phyloP scores from a whole-genome alignment of 2,888 invertebrate species.

The Dinocampus coccinellae region DNA sequence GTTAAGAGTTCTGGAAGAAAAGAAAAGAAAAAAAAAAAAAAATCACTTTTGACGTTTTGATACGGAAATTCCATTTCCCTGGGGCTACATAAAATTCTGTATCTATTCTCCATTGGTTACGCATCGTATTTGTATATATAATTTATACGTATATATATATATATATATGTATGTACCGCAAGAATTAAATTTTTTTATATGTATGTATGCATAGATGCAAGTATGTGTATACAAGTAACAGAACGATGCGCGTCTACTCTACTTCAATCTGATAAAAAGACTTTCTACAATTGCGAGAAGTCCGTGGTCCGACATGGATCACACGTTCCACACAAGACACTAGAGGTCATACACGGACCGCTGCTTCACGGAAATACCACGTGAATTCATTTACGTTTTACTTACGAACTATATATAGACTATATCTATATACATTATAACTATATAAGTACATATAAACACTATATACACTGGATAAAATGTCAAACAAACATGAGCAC shows the following conservation, averaged over 20 bases:
- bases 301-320: slow-evolving; percentile 21
- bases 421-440: not conserved
- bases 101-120: slow-evolving; percentile 3
- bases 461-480: not conserved
- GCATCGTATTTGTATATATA: no score
- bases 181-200: not conserved
- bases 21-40: not conserved
- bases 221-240: not conserved
- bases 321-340: slow-evolving; percentile 21
- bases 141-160: not conserved
- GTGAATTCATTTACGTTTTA: slow-evolving; percentile 29
- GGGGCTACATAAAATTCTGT: not conserved
- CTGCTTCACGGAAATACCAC: slow-evolving; percentile 25
- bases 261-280: slow-evolving; percentile 19
- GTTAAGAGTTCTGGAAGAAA: no score
- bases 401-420: not conserved
- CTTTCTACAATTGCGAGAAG: slow-evolving; percentile 19
- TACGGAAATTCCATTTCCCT: slow-evolving; percentile 15
- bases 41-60: not conserved
- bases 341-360: slow-evolving; percentile 26
- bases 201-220: not conserved
- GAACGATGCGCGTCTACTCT: not conserved
- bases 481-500: no score
- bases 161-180: no score
- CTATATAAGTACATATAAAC: not conserved